Base-by-base conservation (phyloP, 2,113 vertebrate genomes). In the Sardina pilchardus region DNA sequence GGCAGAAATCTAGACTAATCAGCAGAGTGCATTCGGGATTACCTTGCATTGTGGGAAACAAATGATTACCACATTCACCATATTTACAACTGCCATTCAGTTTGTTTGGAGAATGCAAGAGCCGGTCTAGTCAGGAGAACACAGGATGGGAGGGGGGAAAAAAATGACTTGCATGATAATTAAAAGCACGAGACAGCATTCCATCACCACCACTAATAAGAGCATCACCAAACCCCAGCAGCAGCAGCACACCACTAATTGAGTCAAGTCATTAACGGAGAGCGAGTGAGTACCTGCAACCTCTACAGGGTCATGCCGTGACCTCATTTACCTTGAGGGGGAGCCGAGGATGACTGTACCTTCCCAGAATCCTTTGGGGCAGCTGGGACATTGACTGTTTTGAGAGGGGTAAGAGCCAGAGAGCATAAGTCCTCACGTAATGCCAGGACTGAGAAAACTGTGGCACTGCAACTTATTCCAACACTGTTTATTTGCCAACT, bases 351-450 rank as follows among this genome's bases (percentile, higher is more conserved):
- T 43, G 30, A 82, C 30, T 88, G 71, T 85, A 89, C 82, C 89
- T 90, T 91, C 85, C 90, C 90, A 92, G 83, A 89, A 90, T 94
- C 91, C 91, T 90, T 90, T 91, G 91, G 88, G 85, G 88, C 83
- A 84, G 48, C 87, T 90, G 90, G 85, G 86, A 87, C 82, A 24
- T 84, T 42, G 56, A 91, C 93, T 94, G 91, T 92, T 85, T 91
- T 87, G 84, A 92, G 78, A 93, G 88, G 91, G 90, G 88, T 92
- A 84, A 91, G 83, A 88, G 85, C 92, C 10, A 75, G 81, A 39
- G 82, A 12, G 80, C 78, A 67, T 84, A 10, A 16, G 80, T 8
- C 71, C 71, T 78, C 71, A 78, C 12, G 14, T 10, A 78, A 16
- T 78, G 71, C 9, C 71, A 78, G 30, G 6, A 71, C 45, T 26